Percentiles rank a stretch among this genome's conserved stretches.
Conservation (phyloP, 2,797 vertebrate genomes). For the Enteromius fasciolatus region DNA sequence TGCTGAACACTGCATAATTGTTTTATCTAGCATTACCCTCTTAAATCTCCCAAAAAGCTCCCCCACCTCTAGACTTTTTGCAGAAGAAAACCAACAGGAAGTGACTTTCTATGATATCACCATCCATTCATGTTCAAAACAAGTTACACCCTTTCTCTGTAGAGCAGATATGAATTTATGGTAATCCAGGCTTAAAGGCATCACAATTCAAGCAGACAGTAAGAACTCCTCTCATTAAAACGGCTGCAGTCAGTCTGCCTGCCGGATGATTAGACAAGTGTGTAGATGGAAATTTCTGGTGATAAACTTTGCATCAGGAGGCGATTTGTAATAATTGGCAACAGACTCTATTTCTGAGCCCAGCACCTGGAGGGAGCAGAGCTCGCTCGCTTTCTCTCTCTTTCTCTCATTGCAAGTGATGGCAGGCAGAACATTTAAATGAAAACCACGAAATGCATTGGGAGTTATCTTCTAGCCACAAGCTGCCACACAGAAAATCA, state of each 20-base stretch:
- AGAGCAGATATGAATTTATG: constrained; percentile 42
- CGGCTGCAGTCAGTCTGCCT: constrained; percentile 51
- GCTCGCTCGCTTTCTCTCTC: constrained; percentile 20
- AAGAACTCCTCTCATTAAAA: constrained; percentile 55
- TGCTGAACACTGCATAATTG: not conserved
- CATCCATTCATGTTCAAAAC: constrained; percentile 43
- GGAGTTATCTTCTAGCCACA: constrained; percentile 49
- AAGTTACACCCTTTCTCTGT: constrained; percentile 40
- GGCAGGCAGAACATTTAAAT: constrained; percentile 51
- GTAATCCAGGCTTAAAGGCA: constrained; percentile 38
- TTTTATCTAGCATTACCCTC: constrained; percentile 19
- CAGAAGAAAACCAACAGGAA: constrained; percentile 27
- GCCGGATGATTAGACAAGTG: constrained; percentile 57
- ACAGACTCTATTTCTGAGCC: constrained; percentile 55
- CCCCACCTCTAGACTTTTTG: not conserved
- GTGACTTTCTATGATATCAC: constrained; percentile 47
- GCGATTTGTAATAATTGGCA: constrained; percentile 65
- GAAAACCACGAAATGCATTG: constrained; percentile 56
- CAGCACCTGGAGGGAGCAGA: constrained; percentile 58
- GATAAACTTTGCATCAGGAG: constrained; percentile 62
- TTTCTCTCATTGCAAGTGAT: constrained; percentile 25
- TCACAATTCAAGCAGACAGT: constrained; percentile 29
- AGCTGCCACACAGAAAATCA: constrained; percentile 23
- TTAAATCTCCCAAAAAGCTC: not conserved
- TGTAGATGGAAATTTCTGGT: constrained; percentile 60